A percentile compares a stretch with the other conserved stretches of the same genome.
These are phyloP conservation scores for Micromesistius poutassou DNA, from an alignment of 2,797 vertebrate genomes.

Conservation along the genomic window DNA sequence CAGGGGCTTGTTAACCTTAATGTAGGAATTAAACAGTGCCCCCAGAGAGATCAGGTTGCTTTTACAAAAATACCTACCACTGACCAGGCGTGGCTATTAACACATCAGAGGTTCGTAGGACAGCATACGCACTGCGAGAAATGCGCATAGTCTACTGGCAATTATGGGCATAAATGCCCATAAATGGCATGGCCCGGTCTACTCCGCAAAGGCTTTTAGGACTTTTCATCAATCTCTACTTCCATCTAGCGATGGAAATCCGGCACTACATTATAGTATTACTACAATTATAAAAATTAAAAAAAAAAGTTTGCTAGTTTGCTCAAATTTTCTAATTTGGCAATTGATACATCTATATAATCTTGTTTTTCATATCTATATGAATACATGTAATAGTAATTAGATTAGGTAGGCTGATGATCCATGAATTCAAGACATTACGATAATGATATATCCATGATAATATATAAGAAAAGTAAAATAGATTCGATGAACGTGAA, in stretches of 20 bases:
- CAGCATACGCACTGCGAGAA: neutral
- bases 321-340: neutral
- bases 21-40: constrained; percentile 66
- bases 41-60: constrained; percentile 37
- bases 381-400: no score
- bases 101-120: neutral
- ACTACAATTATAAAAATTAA: neutral
- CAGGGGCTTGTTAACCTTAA: constrained; percentile 64
- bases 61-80: neutral
- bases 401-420: no score
- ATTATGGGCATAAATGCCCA: no score
- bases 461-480: no score
- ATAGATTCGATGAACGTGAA: neutral
- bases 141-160: neutral
- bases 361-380: no score
- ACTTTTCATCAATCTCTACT: constrained; percentile 25
- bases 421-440: no score
- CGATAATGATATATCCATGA: no score
- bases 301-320: neutral
- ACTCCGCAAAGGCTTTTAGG: neutral
- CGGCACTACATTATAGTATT: constrained; percentile 21
- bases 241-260: constrained; percentile 35
- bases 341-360: neutral
- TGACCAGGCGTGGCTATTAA: neutral
- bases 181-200: neutral